Evolutionary conservation across 1,140 invertebrate species (phyloP).

Genomic region (Holcopasites calliopsidis): DNA sequence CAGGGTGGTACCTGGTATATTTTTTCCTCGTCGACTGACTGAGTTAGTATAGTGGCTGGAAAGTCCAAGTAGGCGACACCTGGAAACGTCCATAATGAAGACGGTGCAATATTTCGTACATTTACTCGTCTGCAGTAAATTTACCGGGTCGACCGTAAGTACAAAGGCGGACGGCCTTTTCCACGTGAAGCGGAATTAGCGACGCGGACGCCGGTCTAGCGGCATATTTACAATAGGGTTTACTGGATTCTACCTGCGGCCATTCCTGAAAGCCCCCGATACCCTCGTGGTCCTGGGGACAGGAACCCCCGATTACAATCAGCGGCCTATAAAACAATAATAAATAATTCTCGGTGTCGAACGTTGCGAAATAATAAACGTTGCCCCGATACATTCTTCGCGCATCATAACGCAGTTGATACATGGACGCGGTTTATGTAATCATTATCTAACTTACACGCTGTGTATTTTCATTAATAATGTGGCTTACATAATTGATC

Average conservation of each 20-base stretch:
- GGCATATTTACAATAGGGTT: constrained; percentile 94
- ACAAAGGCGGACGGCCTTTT: constrained; percentile 92
- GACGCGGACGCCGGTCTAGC: constrained; percentile 90
- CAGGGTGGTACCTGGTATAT: constrained; percentile 76
- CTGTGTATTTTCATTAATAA: constrained; percentile 19
- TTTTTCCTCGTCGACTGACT: constrained; percentile 74
- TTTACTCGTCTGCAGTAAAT: background rate
- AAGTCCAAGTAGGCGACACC: constrained; percentile 94
- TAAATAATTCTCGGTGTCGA: background rate
- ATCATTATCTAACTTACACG: constrained; percentile 21
- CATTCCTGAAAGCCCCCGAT: constrained; percentile 98
- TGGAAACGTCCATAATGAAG: constrained; percentile 50
- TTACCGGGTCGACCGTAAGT: constrained; percentile 91
- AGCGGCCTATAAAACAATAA: constrained; percentile 85
- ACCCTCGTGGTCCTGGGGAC: constrained; percentile 93
- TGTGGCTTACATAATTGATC: constrained; percentile 5
- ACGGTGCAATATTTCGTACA: background rate
- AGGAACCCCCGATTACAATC: constrained; percentile 94
- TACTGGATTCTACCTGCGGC: constrained; percentile 91
- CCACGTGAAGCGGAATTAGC: constrained; percentile 94
- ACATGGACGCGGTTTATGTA: constrained; percentile 4
- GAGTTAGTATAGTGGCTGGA: constrained; percentile 89
- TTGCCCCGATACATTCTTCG: too few relatives aligned
- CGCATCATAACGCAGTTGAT: background rate
- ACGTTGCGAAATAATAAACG: background rate